These are phyloP conservation scores for Pentamera pediparva DNA, from an alignment of 53 echinoderm and acorn worm genomes.

Conservation along the genomic window DNA sequence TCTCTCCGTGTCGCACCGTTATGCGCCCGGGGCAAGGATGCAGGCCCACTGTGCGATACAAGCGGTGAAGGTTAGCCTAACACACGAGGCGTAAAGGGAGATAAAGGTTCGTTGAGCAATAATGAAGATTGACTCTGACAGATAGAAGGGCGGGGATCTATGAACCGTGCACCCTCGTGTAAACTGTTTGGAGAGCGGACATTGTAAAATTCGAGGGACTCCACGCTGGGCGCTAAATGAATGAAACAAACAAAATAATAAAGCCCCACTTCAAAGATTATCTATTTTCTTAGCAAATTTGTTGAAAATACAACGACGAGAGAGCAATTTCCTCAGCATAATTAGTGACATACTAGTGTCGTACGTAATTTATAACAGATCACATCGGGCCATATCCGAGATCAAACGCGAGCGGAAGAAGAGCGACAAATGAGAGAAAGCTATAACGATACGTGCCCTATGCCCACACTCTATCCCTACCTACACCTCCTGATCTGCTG, in stretches of 20 bases:
- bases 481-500: too few relatives aligned
- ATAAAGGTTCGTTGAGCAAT: conserved; percentile 15
- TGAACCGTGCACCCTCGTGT: conserved; percentile 15
- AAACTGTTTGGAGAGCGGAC: not conserved
- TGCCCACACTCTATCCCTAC: too few relatives aligned
- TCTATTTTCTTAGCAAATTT: not conserved
- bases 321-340: too few relatives aligned
- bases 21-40: conserved; percentile 11
- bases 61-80: conserved; percentile 16
- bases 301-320: not conserved
- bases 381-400: too few relatives aligned
- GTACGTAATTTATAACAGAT: too few relatives aligned
- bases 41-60: not conserved
- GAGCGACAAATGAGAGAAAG: too few relatives aligned
- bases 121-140: conserved; percentile 33
- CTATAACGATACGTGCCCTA: too few relatives aligned
- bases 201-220: not conserved
- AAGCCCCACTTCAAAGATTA: not conserved
- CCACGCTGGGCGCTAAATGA: too few relatives aligned
- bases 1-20: not conserved
- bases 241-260: not conserved
- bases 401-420: too few relatives aligned
- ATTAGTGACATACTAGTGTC: too few relatives aligned
- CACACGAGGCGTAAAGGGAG: not conserved
- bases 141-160: not conserved